Percentiles rank a stretch among this genome's conserved stretches.
phyloP scores from a whole-genome alignment of 2,888 invertebrate species.

The Chromoteleia sp. region DNA sequence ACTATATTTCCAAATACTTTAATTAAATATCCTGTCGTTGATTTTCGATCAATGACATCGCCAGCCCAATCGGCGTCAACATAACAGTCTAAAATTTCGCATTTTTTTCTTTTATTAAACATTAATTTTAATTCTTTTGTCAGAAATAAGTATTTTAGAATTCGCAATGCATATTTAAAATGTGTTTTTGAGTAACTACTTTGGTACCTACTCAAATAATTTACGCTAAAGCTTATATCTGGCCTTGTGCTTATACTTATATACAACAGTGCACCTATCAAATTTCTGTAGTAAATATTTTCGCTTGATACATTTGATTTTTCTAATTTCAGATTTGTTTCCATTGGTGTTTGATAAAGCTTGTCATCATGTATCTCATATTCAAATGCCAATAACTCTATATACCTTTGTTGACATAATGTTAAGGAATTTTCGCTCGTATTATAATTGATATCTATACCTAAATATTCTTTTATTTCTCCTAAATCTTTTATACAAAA shows the following conservation, averaged over 20 bases:
- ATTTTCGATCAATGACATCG: constrained; percentile 64
- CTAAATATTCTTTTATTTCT: constrained; percentile 42
- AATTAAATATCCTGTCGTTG: constrained; percentile 68
- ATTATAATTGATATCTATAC: constrained; percentile 50
- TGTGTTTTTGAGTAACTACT: constrained; percentile 46
- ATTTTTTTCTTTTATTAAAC: neutral
- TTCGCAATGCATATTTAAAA: constrained; percentile 51
- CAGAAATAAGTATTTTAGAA: constrained; percentile 45
- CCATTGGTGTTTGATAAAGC: constrained; percentile 51
- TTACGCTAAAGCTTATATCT: constrained; percentile 51
- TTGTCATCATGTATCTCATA: constrained; percentile 47
- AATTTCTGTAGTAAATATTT: constrained; percentile 52
- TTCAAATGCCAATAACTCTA: constrained; percentile 39
- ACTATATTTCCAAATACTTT: constrained; percentile 62
- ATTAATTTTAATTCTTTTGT: constrained; percentile 55
- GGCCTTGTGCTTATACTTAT: constrained; percentile 51
- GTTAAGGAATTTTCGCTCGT: constrained; percentile 10
- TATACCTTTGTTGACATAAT: constrained; percentile 40
- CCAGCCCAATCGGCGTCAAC: constrained; percentile 69
- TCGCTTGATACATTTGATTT: constrained; percentile 10
- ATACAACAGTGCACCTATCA: constrained; percentile 54
- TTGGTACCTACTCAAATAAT: constrained; percentile 58
- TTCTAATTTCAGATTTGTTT: constrained; percentile 39
- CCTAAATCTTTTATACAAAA: constrained; percentile 60
- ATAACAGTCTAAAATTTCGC: constrained; percentile 42